Evolutionary conservation across 1,140 invertebrate species (phyloP), one percentile per base, ranked within the genome.

Genomic region (Conopomorpha cramerella): DNA sequence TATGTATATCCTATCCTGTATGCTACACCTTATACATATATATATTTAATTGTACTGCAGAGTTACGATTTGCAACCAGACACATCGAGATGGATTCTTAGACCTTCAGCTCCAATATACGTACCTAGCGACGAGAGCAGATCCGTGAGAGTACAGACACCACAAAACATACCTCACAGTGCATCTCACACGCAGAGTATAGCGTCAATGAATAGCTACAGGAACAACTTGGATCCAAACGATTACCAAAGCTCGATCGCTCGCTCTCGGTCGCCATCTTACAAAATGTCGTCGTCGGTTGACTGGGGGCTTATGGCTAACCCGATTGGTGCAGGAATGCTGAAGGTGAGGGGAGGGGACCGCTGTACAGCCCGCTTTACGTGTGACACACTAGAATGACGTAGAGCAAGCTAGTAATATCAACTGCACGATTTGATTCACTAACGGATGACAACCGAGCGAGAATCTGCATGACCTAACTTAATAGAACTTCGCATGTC

Each of bases 311-410:
- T 73, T 26, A 56, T 71, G 46, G 62, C 65, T 38, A 77, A 72
- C 39, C 59, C 63, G 31, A 46, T 51, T 8, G 64, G 57, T 37
- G 47, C 51, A 41, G 59, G 61, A 36, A 59, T 60, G 19, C 78
- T 74, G 77, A 79, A 79, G 77, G 77, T 79, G 77, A 77, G 73
- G 67, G 70, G 61, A 56, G 65, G 71, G 65, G 60, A n/a, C n/a
- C n/a, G 16, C 18, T 32, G 30, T 16, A 14, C 4, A 30, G 3
- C 3, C 4, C 11, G 28, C 28, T 30, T 30, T 30, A 3, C 13
- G 28, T 30, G 28, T 30, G 19, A 23, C 19, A 10, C 19, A 23
- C 19, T n/a, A n/a, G n/a, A n/a, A n/a, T n/a, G n/a, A n/a, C n/a
- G n/a, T n/a, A n/a, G n/a, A n/a, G n/a, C n/a, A n/a, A n/a, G n/a